Base-by-base conservation (phyloP, 92 coral and sea anemone species). In the Bergia puertoricense region DNA sequence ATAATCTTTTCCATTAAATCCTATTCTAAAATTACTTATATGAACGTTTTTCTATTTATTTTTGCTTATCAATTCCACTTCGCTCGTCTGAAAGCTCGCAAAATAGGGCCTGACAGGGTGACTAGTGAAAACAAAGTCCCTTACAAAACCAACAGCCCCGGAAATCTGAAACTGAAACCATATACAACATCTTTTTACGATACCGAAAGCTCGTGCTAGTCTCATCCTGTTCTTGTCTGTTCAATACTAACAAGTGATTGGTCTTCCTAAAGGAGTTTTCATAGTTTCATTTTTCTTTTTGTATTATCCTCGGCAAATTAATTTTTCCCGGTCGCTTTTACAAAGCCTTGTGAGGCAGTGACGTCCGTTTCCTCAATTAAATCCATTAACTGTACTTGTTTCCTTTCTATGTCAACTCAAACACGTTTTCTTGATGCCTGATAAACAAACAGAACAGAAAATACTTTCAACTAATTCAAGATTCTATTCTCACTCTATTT, bases 281-380 rank as follows among this genome's bases (percentile, higher is more conserved):
- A 62, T 20, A 6, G 20, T 30, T 30, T 30, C 30, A 7, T 4
- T 14, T 62, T 18, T 62, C 30, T 1, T 42, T 75, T 40, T 6
- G 9, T 74, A 14, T 10, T 2, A n/a, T n/a, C 7, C 80, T 6
- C 80, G 38, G n/a, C 5, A 11, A 76, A 42, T 43, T 42, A 16
- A 41, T 76, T 76, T 76, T 76, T n/a, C 38, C 80, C 76, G 44
- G 80, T 76, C 38, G 48, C 46, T 13, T 36, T 40, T n/a, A 76
- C n/a, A 74, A 43, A 42, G 1, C 80, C 18, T 40, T 76, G 80
- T 76, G 80, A 76, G 51, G 54, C 42, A 18, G 23, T 16, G 6
- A 45, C 80, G 22, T 23, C 30, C 15, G 30, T 43, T 43, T 42
- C 50, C 46, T 39, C 76, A 5, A 6, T 20, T 72, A 0, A 37